Evolutionary conservation across 2,797 vertebrate genomes (phyloP).

Genomic region (Dromococcyx pavoninus): DNA sequence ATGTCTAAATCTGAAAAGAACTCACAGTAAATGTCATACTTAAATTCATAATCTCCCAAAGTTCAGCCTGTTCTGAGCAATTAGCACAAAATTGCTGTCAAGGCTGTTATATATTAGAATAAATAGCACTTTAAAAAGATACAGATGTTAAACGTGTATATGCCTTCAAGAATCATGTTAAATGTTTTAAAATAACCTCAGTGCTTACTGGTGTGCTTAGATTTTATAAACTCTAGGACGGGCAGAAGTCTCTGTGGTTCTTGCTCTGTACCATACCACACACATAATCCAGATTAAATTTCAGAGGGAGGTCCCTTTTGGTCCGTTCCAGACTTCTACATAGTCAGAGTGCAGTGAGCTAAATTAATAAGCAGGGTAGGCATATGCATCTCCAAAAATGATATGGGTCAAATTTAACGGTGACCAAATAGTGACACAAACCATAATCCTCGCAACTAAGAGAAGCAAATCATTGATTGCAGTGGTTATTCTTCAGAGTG

Average conservation of each 20-base stretch:
- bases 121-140: slow-evolving; percentile 53
- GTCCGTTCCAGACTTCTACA: background rate
- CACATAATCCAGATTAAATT: background rate
- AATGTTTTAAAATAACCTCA: slow-evolving; percentile 46
- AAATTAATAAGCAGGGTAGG: background rate
- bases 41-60: slow-evolving; percentile 12
- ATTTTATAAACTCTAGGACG: slow-evolving; percentile 17
- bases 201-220: background rate
- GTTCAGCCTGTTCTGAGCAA: slow-evolving; percentile 52
- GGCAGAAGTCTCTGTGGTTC: background rate
- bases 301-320: slow-evolving; percentile 3
- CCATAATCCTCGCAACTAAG: background rate
- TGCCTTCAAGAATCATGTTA: slow-evolving; percentile 10
- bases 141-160: slow-evolving; percentile 47
- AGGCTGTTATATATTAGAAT: slow-evolving; percentile 21
- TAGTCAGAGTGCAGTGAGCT: background rate
- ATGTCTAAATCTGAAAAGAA: background rate
- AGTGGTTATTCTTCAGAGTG: background rate
- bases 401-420: background rate
- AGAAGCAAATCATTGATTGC: background rate
- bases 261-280: background rate
- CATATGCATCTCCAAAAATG: background rate
- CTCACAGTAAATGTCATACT: background rate
- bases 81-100: slow-evolving; percentile 57
- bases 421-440: background rate